Evolutionary conservation across 2,113 vertebrate species (phyloP).

Genomic region (Natator depressus): DNA sequence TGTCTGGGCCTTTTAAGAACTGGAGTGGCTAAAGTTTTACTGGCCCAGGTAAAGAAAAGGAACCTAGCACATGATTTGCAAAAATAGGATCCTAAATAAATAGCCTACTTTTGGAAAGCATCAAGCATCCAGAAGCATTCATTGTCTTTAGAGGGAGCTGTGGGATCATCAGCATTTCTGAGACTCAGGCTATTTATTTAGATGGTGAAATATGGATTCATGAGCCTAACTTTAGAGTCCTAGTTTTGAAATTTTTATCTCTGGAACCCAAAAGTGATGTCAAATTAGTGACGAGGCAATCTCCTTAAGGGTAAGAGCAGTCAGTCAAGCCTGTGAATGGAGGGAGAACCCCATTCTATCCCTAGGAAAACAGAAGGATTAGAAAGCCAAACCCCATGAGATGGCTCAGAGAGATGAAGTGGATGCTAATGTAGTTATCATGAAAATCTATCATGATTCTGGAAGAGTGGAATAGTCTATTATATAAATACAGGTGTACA

Average conservation of each 20-base stretch:
- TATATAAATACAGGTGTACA: slow-evolving; percentile 13
- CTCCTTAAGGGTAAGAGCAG: not conserved
- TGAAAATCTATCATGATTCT: slow-evolving; percentile 42
- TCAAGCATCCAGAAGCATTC: not conserved
- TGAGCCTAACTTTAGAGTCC: not conserved
- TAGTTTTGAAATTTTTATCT: not conserved
- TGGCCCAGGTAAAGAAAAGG: accelerated
- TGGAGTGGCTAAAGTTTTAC: not conserved
- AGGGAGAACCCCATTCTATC: not conserved
- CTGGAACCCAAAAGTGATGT: not conserved
- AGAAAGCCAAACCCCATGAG: not conserved
- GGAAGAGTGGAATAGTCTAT: slow-evolving; percentile 33
- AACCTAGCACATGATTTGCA: not conserved
- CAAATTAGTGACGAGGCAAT: not conserved
- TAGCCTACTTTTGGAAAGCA: not conserved
- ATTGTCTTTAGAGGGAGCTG: not conserved
- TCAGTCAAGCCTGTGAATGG: not conserved
- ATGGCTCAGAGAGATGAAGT: not conserved
- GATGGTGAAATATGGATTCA: not conserved
- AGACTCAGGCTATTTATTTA: not conserved
- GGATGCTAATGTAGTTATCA: slow-evolving; percentile 9
- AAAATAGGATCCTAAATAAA: not conserved
- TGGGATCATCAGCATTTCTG: not conserved
- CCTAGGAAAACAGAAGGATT: accelerated
- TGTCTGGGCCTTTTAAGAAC: not conserved